Evolutionary conservation across 2,888 invertebrate genomes (phyloP), one percentile per base, ranked within the genome.

Genomic region (Ceraclea dissimilis): DNA sequence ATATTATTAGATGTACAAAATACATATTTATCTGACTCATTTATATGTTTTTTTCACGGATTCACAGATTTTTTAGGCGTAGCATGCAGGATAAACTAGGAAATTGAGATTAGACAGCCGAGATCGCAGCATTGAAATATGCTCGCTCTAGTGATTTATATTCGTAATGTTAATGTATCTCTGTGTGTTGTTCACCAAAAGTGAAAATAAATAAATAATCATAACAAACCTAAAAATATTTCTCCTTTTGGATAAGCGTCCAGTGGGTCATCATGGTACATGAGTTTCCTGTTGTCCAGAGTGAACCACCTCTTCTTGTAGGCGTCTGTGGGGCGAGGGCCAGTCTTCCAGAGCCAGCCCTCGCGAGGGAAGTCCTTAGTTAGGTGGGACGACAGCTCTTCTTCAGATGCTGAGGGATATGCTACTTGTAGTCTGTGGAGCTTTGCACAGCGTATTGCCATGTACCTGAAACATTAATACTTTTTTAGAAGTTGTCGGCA

Each of bases 161-260:
- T n/a, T n/a, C n/a, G n/a, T n/a, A n/a, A n/a, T n/a, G n/a, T n/a
- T n/a, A n/a, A n/a, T n/a, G n/a, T n/a, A n/a, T n/a, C n/a, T n/a
- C n/a, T n/a, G n/a, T n/a, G n/a, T n/a, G n/a, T n/a, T n/a, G n/a
- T n/a, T n/a, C n/a, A n/a, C n/a, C n/a, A n/a, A n/a, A n/a, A n/a
- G n/a, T n/a, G n/a, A n/a, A n/a, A n/a, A n/a, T n/a, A n/a, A n/a
- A n/a, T n/a, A n/a, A n/a, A n/a, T n/a, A n/a, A n/a, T n/a, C 8
- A 18, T 2, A n/a, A 20, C 20, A 18, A 51, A 68, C 93, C 92
- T 63, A 93, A 75, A 71, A 92, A 93, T 64, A 93, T 88, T 76
- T 93, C 93, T 50, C 93, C 93, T 73, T 92, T 93, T 0, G 93
- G 91, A 73, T 88, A 88, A 2, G 93, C 89, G 67, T 91, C 90